Evolutionary conservation across 1,140 invertebrate species (phyloP).

Genomic region (Ylistrum balloti): DNA sequence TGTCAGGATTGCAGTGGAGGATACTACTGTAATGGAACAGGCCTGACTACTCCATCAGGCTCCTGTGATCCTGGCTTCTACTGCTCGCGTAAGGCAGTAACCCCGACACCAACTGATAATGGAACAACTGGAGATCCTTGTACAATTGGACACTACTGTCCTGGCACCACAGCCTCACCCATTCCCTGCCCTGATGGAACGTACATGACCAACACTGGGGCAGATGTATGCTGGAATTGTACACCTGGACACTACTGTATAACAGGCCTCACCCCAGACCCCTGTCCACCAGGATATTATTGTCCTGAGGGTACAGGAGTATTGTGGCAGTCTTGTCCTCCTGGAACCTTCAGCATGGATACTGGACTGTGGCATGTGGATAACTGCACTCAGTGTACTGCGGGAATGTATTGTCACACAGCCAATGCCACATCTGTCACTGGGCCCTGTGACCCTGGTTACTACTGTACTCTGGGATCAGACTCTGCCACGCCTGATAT

Average conservation of each 20-base stretch:
- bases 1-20: conserved; percentile 76
- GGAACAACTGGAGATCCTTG: conserved; percentile 71
- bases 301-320: conserved; percentile 77
- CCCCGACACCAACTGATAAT: conserved; percentile 72
- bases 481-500: conserved; percentile 74
- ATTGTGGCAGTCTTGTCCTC: conserved; percentile 77
- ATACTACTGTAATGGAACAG: conserved; percentile 77
- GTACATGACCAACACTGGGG: conserved; percentile 75
- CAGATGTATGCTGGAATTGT: conserved; percentile 77
- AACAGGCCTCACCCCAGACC: conserved; percentile 72
- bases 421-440: conserved; percentile 70
- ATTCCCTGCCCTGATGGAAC: conserved; percentile 76
- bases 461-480: conserved; percentile 78
- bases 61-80: conserved; percentile 77
- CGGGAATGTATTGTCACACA: conserved; percentile 75
- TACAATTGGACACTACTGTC: conserved; percentile 78
- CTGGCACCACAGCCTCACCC: conserved; percentile 72
- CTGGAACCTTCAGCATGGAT: conserved; percentile 75
- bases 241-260: conserved; percentile 77
- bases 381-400: conserved; percentile 78
- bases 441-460: conserved; percentile 77
- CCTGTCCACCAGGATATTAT: conserved; percentile 77
- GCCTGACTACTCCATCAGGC: conserved; percentile 74
- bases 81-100: conserved; percentile 67
- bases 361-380: conserved; percentile 69